Percentiles rank a stretch among this genome's conserved stretches.
Conservation (phyloP, 2,113 vertebrate species). For the Brachyhypopomus gauderio region DNA sequence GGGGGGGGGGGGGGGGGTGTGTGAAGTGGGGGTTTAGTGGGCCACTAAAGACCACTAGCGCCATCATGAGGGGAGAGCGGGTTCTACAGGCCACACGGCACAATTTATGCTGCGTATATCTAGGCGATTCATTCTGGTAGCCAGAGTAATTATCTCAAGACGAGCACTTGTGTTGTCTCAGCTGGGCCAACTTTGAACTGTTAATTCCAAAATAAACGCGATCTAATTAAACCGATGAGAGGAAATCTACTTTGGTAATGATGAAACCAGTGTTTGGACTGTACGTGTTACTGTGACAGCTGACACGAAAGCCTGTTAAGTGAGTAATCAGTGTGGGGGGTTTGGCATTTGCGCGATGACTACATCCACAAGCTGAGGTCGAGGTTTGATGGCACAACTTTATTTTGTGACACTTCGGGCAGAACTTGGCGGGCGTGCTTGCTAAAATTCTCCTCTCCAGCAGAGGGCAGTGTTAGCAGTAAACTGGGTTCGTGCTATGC, state of each 20-base stretch:
- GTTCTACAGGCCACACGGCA: background rate
- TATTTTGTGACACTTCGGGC: no score
- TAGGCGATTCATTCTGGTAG: no score
- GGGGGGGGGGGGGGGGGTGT: no score
- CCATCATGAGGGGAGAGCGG: constrained; percentile 31
- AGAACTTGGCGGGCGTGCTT: no score
- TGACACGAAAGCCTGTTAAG: no score
- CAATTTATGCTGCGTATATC: no score
- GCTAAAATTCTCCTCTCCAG: constrained; percentile 40
- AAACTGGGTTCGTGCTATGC: constrained; percentile 1
- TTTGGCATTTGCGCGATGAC: no score
- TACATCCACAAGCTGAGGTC: no score
- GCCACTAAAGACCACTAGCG: constrained; percentile 20
- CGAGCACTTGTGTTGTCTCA: background rate
- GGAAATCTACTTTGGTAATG: background rate
- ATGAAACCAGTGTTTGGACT: constrained; percentile 9
- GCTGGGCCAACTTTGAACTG: background rate
- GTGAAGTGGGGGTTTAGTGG: no score
- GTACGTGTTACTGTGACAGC: background rate
- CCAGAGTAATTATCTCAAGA: background rate
- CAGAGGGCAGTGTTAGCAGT: constrained; percentile 71
- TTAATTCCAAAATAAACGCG: background rate
- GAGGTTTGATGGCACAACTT: no score
- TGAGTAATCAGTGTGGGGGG: no score
- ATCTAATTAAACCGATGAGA: constrained; percentile 3